Evolutionary conservation across 2,888 invertebrate species (phyloP).

Genomic region (Caenorhabditis sp.): DNA sequence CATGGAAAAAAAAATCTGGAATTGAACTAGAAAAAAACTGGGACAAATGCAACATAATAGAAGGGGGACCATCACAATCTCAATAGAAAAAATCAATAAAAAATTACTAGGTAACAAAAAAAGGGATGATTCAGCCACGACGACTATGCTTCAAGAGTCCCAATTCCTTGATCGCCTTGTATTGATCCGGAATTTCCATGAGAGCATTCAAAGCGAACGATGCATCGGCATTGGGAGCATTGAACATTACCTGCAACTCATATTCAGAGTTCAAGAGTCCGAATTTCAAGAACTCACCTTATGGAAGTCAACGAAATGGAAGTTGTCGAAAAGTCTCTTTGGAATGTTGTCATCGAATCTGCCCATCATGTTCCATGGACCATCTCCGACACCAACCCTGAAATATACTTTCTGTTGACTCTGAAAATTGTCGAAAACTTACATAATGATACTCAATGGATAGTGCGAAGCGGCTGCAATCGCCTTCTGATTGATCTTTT

Average conservation of each 20-base stretch:
- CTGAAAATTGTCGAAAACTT: conserved; percentile 29
- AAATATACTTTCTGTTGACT: conserved; percentile 17
- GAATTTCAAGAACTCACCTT: conserved; percentile 81
- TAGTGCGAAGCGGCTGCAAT: conserved; percentile 85
- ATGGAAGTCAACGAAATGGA: conserved; percentile 86
- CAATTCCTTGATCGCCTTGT: conserved; percentile 77
- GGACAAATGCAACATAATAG: conserved; percentile 23
- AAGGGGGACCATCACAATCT: conserved; percentile 36
- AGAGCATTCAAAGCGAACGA: conserved; percentile 85
- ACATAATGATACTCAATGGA: conserved; percentile 85
- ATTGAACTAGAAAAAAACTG: conserved; percentile 8
- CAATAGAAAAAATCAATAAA: conserved; percentile 16
- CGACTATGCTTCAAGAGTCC: conserved; percentile 82
- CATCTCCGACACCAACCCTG: conserved; percentile 85
- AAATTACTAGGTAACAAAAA: conserved; percentile 42
- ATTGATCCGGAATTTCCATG: conserved; percentile 85
- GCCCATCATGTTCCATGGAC: conserved; percentile 85
- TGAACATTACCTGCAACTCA: conserved; percentile 82
- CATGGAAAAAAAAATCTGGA: conserved; percentile 34
- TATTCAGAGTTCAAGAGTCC: neutral
- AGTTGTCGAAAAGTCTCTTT: conserved; percentile 85
- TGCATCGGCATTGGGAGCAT: conserved; percentile 83
- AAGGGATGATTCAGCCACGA: conserved; percentile 67
- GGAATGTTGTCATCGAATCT: conserved; percentile 85
- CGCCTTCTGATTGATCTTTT: conserved; percentile 84